Evolutionary conservation across 2,113 vertebrate genomes (phyloP).

Genomic region (Cynocephalus volans): DNA sequence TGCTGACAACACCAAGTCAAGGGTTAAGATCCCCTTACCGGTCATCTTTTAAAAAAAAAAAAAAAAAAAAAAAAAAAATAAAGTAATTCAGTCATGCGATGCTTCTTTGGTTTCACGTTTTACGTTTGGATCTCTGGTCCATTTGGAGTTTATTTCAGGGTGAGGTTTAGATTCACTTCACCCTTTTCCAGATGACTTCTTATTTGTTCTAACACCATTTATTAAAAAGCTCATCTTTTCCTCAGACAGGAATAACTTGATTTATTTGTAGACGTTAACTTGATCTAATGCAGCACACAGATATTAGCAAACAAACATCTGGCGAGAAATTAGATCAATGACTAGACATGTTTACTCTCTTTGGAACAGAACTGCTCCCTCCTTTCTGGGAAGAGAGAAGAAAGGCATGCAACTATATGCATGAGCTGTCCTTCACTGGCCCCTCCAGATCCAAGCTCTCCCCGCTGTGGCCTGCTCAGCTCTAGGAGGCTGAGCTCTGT

Average conservation of each 20-base stretch:
- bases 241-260: conserved; percentile 19
- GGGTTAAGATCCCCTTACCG: no score
- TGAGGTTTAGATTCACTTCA: not conserved
- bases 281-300: not conserved
- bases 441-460: not conserved
- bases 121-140: not conserved
- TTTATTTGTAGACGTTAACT: conserved; percentile 6
- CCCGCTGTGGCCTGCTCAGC: no score
- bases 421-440: not conserved
- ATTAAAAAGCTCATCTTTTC: conserved; percentile 22
- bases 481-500: not conserved
- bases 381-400: not conserved
- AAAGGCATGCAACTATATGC: not conserved
- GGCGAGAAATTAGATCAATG: not conserved
- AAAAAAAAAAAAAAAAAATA: no score
- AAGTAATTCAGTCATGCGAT: not conserved
- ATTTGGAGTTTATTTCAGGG: not conserved
- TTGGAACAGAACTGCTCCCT: fast-evolving
- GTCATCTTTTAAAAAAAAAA: no score
- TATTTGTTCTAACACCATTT: not conserved
- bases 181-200: conserved; percentile 1
- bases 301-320: not conserved
- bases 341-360: not conserved
- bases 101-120: not conserved
- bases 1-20: no score